phyloP scores from a whole-genome alignment of 2,113 vertebrate genomes.

The Tragelaphus scriptus region DNA sequence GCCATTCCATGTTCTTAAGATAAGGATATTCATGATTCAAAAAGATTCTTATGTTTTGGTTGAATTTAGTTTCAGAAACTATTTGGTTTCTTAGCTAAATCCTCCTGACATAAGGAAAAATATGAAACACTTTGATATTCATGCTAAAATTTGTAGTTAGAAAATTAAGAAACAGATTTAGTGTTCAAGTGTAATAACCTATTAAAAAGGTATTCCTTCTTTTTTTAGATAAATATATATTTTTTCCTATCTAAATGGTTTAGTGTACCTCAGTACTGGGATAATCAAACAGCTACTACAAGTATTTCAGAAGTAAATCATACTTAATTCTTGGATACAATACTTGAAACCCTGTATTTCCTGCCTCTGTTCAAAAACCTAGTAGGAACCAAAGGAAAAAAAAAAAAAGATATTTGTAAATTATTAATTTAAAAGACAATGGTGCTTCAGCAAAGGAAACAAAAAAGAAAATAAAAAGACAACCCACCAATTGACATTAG shows the following conservation, averaged over 20 bases:
- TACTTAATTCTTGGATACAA: background rate
- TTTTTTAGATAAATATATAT: background rate
- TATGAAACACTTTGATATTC: background rate
- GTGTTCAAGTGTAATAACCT: background rate
- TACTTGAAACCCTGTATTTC: background rate
- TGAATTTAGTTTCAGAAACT: conserved; percentile 5
- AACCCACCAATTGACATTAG: background rate
- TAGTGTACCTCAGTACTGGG: background rate
- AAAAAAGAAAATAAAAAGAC: background rate
- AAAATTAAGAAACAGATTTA: background rate
- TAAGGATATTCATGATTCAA: background rate
- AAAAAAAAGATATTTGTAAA: background rate
- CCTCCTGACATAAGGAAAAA: background rate
- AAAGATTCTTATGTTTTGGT: background rate
- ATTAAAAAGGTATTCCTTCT: background rate
- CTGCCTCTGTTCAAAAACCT: background rate
- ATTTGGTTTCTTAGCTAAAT: background rate
- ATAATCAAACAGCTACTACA: background rate
- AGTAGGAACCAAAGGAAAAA: background rate
- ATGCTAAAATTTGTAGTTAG: background rate
- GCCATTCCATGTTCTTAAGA: background rate
- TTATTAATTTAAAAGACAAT: background rate
- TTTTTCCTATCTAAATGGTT: background rate
- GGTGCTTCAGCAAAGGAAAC: background rate
- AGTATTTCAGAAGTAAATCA: background rate